phyloP scores from a whole-genome alignment of 2,888 invertebrate genomes.

The Limnephilus auricula region DNA sequence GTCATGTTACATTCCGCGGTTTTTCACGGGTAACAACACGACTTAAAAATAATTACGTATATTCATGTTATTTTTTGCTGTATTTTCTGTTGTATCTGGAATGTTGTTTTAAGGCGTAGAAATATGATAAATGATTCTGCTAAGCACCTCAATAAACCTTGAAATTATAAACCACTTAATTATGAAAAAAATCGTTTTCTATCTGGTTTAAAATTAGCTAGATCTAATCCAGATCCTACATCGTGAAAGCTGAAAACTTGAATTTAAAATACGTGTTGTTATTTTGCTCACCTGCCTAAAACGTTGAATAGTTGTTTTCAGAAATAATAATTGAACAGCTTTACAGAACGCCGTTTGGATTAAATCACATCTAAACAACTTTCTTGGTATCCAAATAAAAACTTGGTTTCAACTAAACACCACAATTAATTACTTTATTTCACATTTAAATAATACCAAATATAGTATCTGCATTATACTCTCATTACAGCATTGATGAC shows the following conservation, averaged over 20 bases:
- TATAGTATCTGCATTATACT: too few relatives aligned
- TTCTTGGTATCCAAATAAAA: too few relatives aligned
- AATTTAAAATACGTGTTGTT: background rate
- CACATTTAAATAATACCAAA: too few relatives aligned
- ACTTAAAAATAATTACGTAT: background rate
- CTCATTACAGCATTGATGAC: too few relatives aligned
- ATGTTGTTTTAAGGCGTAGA: background rate
- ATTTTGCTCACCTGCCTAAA: background rate
- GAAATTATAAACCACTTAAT: background rate
- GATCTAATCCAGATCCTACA: background rate
- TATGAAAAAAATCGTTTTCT: background rate
- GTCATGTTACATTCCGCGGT: too few relatives aligned
- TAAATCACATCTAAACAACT: too few relatives aligned
- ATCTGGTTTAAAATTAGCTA: background rate
- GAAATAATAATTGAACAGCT: too few relatives aligned
- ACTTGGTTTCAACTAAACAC: too few relatives aligned
- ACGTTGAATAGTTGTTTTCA: background rate
- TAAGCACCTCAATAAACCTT: background rate
- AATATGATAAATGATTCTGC: background rate
- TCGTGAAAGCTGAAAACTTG: background rate
- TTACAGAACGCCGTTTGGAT: too few relatives aligned
- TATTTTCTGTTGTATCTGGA: background rate
- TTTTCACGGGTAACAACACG: too few relatives aligned
- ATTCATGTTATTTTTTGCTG: background rate
- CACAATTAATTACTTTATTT: too few relatives aligned